Evolutionary conservation across 2,113 vertebrate species (phyloP), one percentile per base, ranked within the genome.

Genomic region (Scomber colias): DNA sequence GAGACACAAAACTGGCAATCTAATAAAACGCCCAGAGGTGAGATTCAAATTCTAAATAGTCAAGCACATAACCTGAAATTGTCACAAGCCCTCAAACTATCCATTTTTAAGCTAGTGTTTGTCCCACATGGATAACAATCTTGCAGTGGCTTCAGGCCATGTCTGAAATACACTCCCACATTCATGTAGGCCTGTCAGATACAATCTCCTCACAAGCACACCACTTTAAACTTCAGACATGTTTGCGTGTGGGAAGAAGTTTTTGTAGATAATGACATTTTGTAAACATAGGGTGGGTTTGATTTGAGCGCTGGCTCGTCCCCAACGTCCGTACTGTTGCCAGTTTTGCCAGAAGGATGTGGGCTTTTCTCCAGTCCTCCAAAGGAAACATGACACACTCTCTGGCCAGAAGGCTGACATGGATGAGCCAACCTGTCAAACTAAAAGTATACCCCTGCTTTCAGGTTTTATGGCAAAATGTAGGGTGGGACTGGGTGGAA

Each of bases 271-370:
- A 84, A 84, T 57, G 68, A 83, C 87, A 75, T 79, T 82, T 81
- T 69, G 46, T 81, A 84, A 92, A 91, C 89, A 91, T 9, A 13
- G 85, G 85, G 62, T 86, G 83, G 71, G 68, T 86, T 85, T 82
- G 77, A 77, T 90, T 86, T 64, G 71, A 56, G 68, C 51, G 64
- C 86, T 89, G 87, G 84, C 77, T 63, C 45, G 55, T 84, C 84
- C 80, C 86, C 84, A 89, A 60, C 71, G 54, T 72, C 77, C 82
- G 19, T 24, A 64, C 60, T 15, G 40, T 31, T 83, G 84, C 87
- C 89, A 90, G 84, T 72, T 81, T 79, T 44, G 68, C 86, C 80
- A 60, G 78, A 81, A 75, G 85, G 78, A 44, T 71, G 81, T 75
- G 69, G 89, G 88, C 86, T 87, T 69, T 79, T 48, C 61, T 84